A percentile compares a stretch with the other conserved stretches of the same genome.
Conservation (phyloP, 2,888 invertebrate species). For the Stenodera caucasica region DNA sequence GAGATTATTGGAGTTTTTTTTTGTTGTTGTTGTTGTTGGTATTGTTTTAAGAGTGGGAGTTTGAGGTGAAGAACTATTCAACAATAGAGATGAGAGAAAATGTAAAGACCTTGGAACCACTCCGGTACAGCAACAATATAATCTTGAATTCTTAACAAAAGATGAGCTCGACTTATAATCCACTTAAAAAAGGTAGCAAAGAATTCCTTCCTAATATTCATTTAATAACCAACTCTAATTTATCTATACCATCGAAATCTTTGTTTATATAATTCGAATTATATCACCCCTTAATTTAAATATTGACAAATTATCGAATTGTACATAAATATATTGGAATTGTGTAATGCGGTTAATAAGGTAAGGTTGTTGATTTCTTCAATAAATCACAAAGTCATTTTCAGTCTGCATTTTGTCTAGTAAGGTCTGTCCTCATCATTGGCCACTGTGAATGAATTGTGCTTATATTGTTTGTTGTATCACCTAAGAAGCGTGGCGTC, state of each 20-base stretch:
- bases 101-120: constrained; percentile 37
- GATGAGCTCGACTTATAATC: constrained; percentile 49
- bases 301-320: too few species aligned
- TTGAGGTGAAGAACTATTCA: constrained; percentile 25
- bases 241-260: constrained; percentile 26
- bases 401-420: constrained; percentile 51
- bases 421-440: constrained; percentile 44
- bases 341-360: constrained; percentile 20
- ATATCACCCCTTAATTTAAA: constrained; percentile 12
- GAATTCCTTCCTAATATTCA: constrained; percentile 46
- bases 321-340: constrained; percentile 8
- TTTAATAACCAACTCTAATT: constrained; percentile 46
- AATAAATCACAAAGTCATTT: constrained; percentile 46
- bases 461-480: constrained; percentile 52
- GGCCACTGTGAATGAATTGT: constrained; percentile 51
- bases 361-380: constrained; percentile 29
- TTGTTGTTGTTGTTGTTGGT: constrained; percentile 27
- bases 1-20: constrained; percentile 25
- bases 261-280: constrained; percentile 17
- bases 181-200: constrained; percentile 53
- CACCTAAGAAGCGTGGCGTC: constrained; percentile 53
- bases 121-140: constrained; percentile 38
- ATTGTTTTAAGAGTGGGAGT: constrained; percentile 40
- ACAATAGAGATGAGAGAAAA: constrained; percentile 33
- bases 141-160: constrained; percentile 44